Evolutionary conservation across 30 jellyfish, hydroid and myxozoan genomes (phyloP).

Genomic region (Aurelia sp.): DNA sequence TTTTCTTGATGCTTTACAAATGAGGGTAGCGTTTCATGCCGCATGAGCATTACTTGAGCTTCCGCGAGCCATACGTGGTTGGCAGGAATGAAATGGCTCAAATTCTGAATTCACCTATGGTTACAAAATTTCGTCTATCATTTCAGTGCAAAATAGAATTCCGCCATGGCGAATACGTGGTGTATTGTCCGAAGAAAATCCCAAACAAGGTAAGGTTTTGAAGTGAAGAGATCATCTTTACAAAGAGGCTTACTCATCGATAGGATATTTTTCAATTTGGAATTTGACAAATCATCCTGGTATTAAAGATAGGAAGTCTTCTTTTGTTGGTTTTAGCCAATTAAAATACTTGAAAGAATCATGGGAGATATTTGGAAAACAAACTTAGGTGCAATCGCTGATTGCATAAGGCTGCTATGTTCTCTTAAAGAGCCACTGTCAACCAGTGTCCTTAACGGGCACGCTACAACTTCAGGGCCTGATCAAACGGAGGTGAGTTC

Average conservation of each 20-base stretch:
- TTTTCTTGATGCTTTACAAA: too few relatives aligned
- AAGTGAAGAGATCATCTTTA: not conserved
- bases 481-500: too few relatives aligned
- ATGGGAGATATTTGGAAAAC: not conserved
- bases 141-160: conserved; percentile 61
- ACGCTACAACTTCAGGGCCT: too few relatives aligned
- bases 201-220: conserved; percentile 45
- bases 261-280: not conserved
- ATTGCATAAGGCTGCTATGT: too few relatives aligned
- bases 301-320: not conserved
- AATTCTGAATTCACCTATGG: not conserved
- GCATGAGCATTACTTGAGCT: too few relatives aligned
- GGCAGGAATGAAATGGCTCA: too few relatives aligned
- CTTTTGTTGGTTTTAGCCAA: not conserved
- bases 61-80: too few relatives aligned
- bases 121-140: not conserved
- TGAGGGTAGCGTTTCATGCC: too few relatives aligned
- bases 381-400: not conserved
- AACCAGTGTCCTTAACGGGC: too few relatives aligned
- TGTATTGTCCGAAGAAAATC: conserved; percentile 59
- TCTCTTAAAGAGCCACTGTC: too few relatives aligned
- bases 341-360: not conserved
- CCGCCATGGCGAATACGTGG: conserved; percentile 60
- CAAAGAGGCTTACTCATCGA: not conserved
- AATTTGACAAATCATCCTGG: not conserved